Conservation (phyloP, 2,113 vertebrate genomes). For the Erythrocercus mccallii region DNA sequence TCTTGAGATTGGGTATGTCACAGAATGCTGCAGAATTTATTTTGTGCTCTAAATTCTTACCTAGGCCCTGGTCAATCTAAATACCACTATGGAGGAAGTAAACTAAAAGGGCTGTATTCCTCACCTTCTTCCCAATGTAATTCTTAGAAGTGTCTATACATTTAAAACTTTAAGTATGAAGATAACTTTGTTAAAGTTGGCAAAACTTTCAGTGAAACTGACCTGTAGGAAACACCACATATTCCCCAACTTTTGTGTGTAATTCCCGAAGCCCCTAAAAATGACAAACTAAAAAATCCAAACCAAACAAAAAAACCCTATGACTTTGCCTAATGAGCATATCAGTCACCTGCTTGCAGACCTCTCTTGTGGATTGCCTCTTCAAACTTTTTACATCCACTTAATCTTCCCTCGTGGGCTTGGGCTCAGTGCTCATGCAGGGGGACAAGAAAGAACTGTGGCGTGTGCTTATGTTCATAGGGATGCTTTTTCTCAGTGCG, state of each 20-base stretch:
- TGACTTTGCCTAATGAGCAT: neutral
- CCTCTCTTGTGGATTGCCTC: neutral
- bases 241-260: neutral
- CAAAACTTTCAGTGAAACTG: neutral
- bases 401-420: neutral
- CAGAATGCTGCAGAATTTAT: neutral
- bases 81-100: neutral
- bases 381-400: neutral
- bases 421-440: neutral
- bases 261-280: neutral
- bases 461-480: neutral
- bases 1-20: neutral
- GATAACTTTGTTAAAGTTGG: neutral
- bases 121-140: neutral
- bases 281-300: neutral
- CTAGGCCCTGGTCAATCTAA: neutral
- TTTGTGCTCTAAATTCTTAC: neutral
- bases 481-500: neutral
- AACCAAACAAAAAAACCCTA: rapidly evolving
- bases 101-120: neutral
- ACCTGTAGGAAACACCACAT: neutral
- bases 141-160: neutral
- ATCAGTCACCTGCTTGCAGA: neutral
- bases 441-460: neutral
- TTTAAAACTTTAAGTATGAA: neutral